Evolutionary conservation across 2,113 vertebrate genomes (phyloP).

Genomic region (Psilopsiagon aymara): DNA sequence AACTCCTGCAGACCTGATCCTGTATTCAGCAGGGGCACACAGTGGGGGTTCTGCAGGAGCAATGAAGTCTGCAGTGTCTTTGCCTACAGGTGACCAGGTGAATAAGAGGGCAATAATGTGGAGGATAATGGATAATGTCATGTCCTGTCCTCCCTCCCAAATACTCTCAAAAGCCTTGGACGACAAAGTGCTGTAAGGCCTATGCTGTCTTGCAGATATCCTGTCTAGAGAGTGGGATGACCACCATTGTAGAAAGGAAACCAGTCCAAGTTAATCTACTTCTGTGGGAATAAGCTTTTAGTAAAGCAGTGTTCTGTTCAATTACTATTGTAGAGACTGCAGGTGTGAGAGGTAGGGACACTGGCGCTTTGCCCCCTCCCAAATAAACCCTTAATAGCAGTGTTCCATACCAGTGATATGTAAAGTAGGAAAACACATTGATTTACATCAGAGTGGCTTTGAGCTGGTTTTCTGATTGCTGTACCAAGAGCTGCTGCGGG

Average conservation of each 20-base stretch:
- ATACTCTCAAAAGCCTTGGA: not conserved
- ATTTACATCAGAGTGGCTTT: not conserved
- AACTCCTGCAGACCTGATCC: not conserved
- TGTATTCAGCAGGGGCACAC: rapidly evolving
- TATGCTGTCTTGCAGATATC: not conserved
- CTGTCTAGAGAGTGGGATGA: rapidly evolving
- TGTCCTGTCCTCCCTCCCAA: not conserved
- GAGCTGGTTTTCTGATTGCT: not conserved
- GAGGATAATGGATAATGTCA: not conserved
- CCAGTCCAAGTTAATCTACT: not conserved
- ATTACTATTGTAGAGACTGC: not conserved
- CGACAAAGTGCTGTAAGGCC: not conserved
- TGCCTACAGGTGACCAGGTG: not conserved
- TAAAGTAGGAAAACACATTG: not conserved
- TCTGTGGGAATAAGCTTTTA: not conserved
- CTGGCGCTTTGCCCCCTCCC: not conserved
- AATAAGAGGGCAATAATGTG: not conserved
- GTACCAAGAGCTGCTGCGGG: not conserved
- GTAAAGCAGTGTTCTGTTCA: not conserved
- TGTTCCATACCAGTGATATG: not conserved
- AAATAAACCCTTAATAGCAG: not conserved
- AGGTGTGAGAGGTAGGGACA: not conserved
- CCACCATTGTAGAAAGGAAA: not conserved
- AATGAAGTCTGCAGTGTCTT: not conserved
- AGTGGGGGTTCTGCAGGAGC: not conserved